Evolutionary conservation across 1,140 invertebrate genomes (phyloP).

Genomic region (Babylonia areolata): DNA sequence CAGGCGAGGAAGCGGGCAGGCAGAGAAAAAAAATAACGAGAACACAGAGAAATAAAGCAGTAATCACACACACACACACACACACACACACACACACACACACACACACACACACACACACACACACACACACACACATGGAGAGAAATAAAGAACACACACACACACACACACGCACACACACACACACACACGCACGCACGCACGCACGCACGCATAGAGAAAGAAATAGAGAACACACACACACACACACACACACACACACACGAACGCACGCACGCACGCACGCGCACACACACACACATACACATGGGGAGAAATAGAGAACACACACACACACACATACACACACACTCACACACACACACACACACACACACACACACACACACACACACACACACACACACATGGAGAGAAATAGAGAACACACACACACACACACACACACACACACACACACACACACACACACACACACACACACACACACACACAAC

Average conservation of each 20-base stretch:
- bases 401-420: neutral
- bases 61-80: neutral
- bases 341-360: neutral
- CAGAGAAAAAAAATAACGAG: too few species aligned
- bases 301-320: neutral
- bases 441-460: conserved; percentile 4
- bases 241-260: neutral
- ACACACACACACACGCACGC: too few species aligned
- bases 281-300: neutral
- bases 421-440: neutral
- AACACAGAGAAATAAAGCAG: too few species aligned
- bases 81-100: neutral
- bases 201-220: neutral
- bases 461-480: neutral
- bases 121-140: neutral
- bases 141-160: too few species aligned
- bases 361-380: neutral
- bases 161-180: too few species aligned
- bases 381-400: neutral
- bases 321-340: neutral
- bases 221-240: neutral
- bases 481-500: neutral
- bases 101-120: neutral
- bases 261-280: neutral
- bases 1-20: too few species aligned